phyloP scores from a whole-genome alignment of 2,797 vertebrate genomes.

The Rhabdophis nuchalis region DNA sequence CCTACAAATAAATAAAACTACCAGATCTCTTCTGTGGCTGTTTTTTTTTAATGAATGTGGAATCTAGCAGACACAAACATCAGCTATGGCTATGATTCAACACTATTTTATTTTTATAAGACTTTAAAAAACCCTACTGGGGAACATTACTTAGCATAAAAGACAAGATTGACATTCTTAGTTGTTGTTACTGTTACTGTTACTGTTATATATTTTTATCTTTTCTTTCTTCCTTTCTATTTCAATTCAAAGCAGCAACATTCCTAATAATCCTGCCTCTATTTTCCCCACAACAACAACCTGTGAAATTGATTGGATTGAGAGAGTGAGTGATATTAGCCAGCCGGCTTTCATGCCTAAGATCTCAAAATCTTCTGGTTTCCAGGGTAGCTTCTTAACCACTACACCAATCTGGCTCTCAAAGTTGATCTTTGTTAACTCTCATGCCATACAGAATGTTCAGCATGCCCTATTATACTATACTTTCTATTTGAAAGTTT shows the following conservation, averaged over 20 bases:
- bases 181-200: background rate
- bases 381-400: background rate
- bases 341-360: background rate
- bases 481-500: background rate
- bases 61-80: background rate
- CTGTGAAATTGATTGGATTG: background rate
- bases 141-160: background rate
- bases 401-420: background rate
- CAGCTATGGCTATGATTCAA: background rate
- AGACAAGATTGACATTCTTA: background rate
- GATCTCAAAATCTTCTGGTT: background rate
- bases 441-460: background rate
- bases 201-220: background rate
- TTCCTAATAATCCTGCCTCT: background rate
- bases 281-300: background rate
- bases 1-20: background rate
- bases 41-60: background rate
- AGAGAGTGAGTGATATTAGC: background rate
- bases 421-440: background rate
- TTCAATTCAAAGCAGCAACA: background rate
- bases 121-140: background rate
- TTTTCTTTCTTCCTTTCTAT: background rate
- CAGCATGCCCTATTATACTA: background rate
- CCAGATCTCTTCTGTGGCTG: background rate
- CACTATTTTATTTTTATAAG: background rate